Conservation (phyloP, 2,113 vertebrate species). For the Actenoides hombroni region DNA sequence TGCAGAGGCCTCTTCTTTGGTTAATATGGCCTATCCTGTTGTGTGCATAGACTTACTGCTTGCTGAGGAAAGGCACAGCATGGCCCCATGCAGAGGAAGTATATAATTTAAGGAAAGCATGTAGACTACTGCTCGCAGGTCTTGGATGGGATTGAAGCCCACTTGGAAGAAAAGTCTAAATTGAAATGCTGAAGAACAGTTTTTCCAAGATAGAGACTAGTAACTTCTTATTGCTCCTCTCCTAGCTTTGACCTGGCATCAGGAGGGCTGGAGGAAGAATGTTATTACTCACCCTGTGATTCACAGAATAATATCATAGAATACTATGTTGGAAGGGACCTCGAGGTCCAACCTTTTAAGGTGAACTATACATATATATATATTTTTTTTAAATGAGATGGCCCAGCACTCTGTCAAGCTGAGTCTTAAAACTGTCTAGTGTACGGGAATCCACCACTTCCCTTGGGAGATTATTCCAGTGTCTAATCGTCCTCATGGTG, state of each 20-base stretch:
- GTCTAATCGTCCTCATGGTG: too few relatives aligned
- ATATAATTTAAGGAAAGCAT: not conserved
- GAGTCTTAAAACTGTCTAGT: too few relatives aligned
- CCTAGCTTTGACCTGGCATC: not conserved
- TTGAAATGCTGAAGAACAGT: not conserved
- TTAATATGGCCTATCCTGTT: not conserved
- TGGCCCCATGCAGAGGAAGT: not conserved
- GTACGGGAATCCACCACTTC: too few relatives aligned
- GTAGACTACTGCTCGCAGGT: not conserved
- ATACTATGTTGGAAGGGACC: too few relatives aligned
- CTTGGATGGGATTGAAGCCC: not conserved
- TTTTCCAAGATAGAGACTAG: not conserved
- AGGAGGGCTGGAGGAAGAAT: not conserved
- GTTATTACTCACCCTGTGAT: not conserved
- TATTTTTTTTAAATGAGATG: too few relatives aligned
- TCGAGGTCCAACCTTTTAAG: too few relatives aligned
- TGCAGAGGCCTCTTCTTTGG: not conserved
- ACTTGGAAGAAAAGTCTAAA: not conserved
- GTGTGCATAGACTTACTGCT: not conserved
- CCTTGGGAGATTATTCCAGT: too few relatives aligned
- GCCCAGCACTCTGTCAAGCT: too few relatives aligned
- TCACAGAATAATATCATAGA: not conserved
- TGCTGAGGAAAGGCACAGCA: not conserved
- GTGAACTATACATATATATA: too few relatives aligned
- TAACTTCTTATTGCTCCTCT: not conserved